Evolutionary conservation across 2,888 invertebrate genomes (phyloP).

Genomic region (Apodemia mormo): DNA sequence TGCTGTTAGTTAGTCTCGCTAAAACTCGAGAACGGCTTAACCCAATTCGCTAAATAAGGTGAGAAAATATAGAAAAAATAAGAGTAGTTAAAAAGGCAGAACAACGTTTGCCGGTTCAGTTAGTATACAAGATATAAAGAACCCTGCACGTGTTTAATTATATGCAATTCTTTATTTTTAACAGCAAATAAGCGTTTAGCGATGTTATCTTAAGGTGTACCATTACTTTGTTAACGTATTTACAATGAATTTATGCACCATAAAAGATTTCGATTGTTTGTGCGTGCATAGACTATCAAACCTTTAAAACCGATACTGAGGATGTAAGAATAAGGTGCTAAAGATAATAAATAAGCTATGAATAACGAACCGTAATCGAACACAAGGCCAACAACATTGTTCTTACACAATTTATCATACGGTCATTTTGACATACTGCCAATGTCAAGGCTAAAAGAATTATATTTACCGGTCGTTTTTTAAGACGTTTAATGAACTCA

Average conservation of each 20-base stretch:
- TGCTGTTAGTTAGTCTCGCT: too few relatives aligned
- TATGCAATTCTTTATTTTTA: too few relatives aligned
- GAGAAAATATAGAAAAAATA: too few relatives aligned
- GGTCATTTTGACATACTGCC: slow-evolving; percentile 59
- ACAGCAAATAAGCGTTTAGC: too few relatives aligned
- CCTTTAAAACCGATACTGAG: neutral
- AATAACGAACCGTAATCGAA: slow-evolving; percentile 46
- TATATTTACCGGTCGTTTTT: slow-evolving; percentile 31
- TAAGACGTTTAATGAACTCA: slow-evolving; percentile 15
- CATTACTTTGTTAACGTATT: too few relatives aligned
- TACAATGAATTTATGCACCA: neutral
- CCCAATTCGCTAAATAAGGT: too few relatives aligned
- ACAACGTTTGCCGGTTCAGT: too few relatives aligned
- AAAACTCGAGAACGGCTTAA: too few relatives aligned
- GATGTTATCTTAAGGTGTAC: too few relatives aligned
- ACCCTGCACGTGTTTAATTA: too few relatives aligned
- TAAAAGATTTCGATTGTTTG: neutral
- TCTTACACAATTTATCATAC: slow-evolving; percentile 70
- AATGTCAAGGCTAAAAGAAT: slow-evolving; percentile 66
- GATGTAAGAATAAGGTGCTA: slow-evolving; percentile 25
- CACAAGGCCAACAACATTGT: slow-evolving; percentile 73
- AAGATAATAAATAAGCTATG: slow-evolving; percentile 27
- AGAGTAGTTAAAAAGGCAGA: too few relatives aligned
- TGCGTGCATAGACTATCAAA: slow-evolving; percentile 1
- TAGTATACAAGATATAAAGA: too few relatives aligned